Base-by-base conservation (phyloP, 2,888 invertebrate species). In the Eilema caniola region DNA sequence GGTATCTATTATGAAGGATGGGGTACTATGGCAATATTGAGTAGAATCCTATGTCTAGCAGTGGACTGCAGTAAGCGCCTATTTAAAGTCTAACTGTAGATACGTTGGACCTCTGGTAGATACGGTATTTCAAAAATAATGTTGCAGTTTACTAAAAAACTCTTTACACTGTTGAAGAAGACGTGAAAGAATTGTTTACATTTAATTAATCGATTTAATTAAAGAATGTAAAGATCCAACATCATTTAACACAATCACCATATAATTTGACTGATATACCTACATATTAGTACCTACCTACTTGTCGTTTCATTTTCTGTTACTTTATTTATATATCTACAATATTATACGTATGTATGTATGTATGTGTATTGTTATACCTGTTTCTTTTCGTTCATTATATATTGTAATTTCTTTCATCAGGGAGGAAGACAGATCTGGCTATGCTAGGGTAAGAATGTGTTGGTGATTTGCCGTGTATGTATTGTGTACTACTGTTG, bases 361-460 rank as follows among this genome's bases (percentile, higher is more conserved):
- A 71, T 82, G 69, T 72, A 77, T 83, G 69, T 72, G 77, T 82
- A 82, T 82, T 59, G 85, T 76, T 77, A 76, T 80, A 76, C 69
- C 73, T 76, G 71, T 71, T 74, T 81, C 78, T 57, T 78, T 80
- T 81, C 77, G 83, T 79, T 80, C 83, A 86, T 86, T 87, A 87
- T 89, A 87, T 92, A 90, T 88, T 87, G 78, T 85, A 87, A 92
- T 95, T 95, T 95, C 91, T 93, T 95, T 95, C 93, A 95, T 95
- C 95, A 95, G 95, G 95, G 95, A 95, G 95, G 95, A 95, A 92
- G 95, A 95, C 93, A 94, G 93, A 92, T 91, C 92, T 92, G 95
- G 95, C 93, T 95, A 92, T 95, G 94, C 88, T 93, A 95, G 95
- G 95, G 95, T 95, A 95, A 95, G 95, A 90, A 81, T 87, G 91